Evolutionary conservation across 2,888 invertebrate species (phyloP).

Genomic region (Macrophya alboannulata): DNA sequence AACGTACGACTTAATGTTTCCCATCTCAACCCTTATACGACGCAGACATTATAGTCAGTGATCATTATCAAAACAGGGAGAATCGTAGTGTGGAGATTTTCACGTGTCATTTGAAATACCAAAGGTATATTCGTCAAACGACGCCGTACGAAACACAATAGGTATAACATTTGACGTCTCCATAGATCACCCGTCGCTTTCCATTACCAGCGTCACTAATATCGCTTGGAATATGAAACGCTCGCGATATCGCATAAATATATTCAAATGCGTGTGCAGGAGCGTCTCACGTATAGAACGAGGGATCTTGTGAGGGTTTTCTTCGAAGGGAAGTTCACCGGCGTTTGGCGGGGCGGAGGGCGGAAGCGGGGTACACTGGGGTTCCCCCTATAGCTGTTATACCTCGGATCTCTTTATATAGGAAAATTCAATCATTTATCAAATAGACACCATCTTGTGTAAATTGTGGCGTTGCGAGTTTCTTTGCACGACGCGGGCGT

Average conservation of each 20-base stretch:
- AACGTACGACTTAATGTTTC: not conserved
- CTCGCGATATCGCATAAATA: conserved; percentile 72
- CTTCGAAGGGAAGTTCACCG: conserved; percentile 60
- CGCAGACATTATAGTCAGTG: not conserved
- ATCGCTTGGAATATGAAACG: conserved; percentile 71
- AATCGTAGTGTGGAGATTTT: conserved; percentile 28
- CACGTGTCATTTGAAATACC: conserved; percentile 42
- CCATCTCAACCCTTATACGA: not conserved
- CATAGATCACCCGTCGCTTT: conserved; percentile 77
- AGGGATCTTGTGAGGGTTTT: conserved; percentile 57
- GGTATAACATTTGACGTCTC: conserved; percentile 73
- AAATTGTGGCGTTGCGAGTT: conserved; percentile 56
- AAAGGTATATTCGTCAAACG: conserved; percentile 43
- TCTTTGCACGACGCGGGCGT: conserved; percentile 43
- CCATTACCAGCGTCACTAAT: conserved; percentile 75
- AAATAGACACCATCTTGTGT: conserved; percentile 70
- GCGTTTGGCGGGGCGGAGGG: conserved; percentile 33
- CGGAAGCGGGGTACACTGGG: conserved; percentile 60
- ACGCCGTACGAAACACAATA: conserved; percentile 53
- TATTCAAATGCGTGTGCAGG: conserved; percentile 70
- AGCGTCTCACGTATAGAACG: conserved; percentile 45
- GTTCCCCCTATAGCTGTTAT: conserved; percentile 60
- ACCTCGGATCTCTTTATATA: conserved; percentile 71
- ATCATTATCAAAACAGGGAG: conserved; percentile 16
- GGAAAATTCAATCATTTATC: conserved; percentile 78